These are phyloP conservation scores for Herpailurus yagouaroundi DNA, from an alignment of 2,113 vertebrate species.

Conservation along the genomic window DNA sequence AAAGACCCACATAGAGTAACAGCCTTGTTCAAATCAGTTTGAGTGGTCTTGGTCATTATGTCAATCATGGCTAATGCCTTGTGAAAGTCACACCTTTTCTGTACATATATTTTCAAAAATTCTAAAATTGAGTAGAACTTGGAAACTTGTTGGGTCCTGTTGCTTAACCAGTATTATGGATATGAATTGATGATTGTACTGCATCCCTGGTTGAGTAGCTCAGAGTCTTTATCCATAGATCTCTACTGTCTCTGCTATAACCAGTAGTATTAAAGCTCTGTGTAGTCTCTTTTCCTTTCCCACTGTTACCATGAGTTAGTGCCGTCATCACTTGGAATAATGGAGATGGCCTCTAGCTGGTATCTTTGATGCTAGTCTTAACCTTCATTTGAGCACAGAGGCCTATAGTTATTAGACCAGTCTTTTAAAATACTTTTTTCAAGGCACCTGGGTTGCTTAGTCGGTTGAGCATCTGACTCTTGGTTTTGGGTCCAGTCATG, in stretches of 20 bases:
- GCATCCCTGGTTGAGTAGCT: not conserved
- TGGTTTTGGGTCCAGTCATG: too few species aligned
- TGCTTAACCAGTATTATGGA: not conserved
- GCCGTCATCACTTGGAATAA: not conserved
- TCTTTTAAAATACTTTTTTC: not conserved
- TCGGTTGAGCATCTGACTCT: too few species aligned
- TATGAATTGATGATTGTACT: constrained; percentile 25
- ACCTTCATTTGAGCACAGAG: not conserved
- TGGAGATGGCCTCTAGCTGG: not conserved
- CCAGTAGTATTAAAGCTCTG: not conserved
- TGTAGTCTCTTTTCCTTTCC: not conserved
- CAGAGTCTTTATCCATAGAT: not conserved
- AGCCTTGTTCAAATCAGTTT: not conserved
- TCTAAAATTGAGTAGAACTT: constrained; percentile 47
- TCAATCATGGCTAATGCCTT: not conserved
- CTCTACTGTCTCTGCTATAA: not conserved
- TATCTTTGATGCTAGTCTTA: constrained; percentile 37
- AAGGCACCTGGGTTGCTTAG: too few species aligned
- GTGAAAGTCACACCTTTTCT: constrained; percentile 42
- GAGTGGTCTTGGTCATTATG: not conserved
- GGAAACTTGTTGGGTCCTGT: not conserved
- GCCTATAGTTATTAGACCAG: not conserved
- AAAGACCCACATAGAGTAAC: not conserved
- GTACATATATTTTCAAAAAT: constrained; percentile 5
- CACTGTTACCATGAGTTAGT: not conserved